Conservation (phyloP, 2,797 vertebrate species). For the Catamblyrhynchus diadema region DNA sequence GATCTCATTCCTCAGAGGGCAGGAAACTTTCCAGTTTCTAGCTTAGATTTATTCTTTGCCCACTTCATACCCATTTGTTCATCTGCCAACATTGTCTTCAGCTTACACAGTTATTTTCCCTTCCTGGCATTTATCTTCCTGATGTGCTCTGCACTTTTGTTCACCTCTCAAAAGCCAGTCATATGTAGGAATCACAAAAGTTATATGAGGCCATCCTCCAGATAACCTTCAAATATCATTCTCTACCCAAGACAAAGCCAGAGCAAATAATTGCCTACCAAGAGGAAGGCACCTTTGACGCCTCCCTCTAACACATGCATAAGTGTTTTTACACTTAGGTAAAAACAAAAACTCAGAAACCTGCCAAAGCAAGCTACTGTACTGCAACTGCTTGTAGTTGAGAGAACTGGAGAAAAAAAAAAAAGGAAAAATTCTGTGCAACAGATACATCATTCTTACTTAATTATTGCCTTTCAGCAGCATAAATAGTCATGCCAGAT, state of each 20-base stretch:
- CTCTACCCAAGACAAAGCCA: background rate
- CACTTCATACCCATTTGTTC: constrained; percentile 53
- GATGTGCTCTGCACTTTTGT: constrained; percentile 33
- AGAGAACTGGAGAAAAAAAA: fast-evolving
- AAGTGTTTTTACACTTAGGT: background rate
- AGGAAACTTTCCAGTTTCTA: constrained; percentile 22
- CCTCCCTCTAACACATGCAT: background rate
- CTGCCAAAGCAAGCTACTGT: background rate
- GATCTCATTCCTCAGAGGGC: constrained; percentile 36
- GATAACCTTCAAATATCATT: constrained; percentile 25
- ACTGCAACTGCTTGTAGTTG: background rate
- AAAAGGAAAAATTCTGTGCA: background rate
- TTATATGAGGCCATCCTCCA: background rate
- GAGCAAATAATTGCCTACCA: background rate
- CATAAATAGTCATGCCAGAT: background rate
- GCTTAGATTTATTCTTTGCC: constrained; percentile 35
- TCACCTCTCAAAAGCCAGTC: constrained; percentile 40
- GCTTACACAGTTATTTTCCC: constrained; percentile 35
- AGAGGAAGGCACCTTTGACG: background rate
- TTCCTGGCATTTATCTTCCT: constrained; percentile 56
- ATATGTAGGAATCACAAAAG: constrained; percentile 1
- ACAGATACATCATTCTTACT: background rate
- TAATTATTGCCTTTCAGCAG: constrained; percentile 15
- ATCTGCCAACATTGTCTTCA: constrained; percentile 56
- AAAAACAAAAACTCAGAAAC: background rate